Conservation (phyloP, 2,113 vertebrate species). For the Himantopus leucocephalus region DNA sequence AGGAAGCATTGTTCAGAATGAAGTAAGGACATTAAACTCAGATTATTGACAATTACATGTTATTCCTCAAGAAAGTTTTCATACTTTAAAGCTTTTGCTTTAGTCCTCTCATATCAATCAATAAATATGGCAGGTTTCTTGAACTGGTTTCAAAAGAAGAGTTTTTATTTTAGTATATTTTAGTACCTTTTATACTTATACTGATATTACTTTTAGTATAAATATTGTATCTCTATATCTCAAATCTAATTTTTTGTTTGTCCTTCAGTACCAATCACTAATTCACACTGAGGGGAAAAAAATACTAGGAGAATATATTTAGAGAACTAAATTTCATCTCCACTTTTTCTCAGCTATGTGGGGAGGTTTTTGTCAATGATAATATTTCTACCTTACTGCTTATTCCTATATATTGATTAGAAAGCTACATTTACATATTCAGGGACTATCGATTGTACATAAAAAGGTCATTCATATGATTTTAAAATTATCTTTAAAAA, state of each 20-base stretch:
- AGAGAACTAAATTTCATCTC: not conserved
- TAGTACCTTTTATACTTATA: not conserved
- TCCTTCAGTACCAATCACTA: not conserved
- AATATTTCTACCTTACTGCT: not conserved
- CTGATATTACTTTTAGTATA: not conserved
- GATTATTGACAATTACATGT: not conserved
- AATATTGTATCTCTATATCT: not conserved
- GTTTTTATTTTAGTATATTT: not conserved
- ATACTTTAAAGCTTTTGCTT: not conserved
- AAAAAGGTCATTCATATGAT: not conserved
- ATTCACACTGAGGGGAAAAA: not conserved
- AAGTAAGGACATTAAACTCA: not conserved
- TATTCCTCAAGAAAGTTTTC: not conserved
- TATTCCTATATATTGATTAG: slow-evolving; percentile 14
- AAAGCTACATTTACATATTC: not conserved
- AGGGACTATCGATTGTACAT: not conserved
- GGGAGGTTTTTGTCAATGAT: not conserved
- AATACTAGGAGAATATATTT: not conserved
- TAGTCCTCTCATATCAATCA: not conserved
- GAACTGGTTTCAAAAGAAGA: not conserved
- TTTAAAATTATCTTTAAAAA: not conserved
- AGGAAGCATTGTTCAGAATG: not conserved
- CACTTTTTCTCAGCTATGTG: not conserved
- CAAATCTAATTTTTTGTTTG: not conserved
- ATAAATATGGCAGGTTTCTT: not conserved